Conservation (phyloP, 2,888 invertebrate species). For the Linyphia triangularis region DNA sequence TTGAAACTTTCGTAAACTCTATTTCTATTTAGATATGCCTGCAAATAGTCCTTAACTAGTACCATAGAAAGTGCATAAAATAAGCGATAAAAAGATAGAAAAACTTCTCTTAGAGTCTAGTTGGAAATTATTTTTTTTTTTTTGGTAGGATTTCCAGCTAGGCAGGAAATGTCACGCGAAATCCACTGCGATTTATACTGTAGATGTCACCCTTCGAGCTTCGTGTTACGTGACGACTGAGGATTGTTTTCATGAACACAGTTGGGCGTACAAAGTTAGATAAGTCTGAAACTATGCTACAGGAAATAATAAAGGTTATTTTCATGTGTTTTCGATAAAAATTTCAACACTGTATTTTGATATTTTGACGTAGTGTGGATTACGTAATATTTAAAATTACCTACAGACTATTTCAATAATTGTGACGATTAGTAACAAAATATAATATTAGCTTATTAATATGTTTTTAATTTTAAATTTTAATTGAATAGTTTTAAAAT, state of each 20-base stretch:
- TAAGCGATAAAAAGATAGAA: constrained; percentile 1
- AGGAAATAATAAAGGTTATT: background rate
- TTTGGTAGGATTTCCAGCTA: background rate
- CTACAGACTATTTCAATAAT: too few species aligned
- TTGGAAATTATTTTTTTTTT: background rate
- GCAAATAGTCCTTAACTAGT: too few species aligned
- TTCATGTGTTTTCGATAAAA: too few species aligned
- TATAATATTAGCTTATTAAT: too few species aligned
- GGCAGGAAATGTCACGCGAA: constrained; percentile 26
- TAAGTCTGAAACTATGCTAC: background rate
- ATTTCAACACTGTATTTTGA: too few species aligned
- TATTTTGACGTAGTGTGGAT: too few species aligned
- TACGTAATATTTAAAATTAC: too few species aligned
- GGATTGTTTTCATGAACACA: constrained; percentile 10
- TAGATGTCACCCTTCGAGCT: constrained; percentile 1
- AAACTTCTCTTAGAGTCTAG: constrained; percentile 17
- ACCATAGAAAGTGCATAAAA: background rate
- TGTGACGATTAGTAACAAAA: too few species aligned
- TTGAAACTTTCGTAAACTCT: too few species aligned
- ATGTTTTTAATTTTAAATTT: too few species aligned
- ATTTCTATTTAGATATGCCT: too few species aligned
- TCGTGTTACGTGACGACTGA: constrained; percentile 13
- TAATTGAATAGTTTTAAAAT: too few species aligned
- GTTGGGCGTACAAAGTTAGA: background rate
- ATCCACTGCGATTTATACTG: constrained; percentile 47